phyloP scores from a whole-genome alignment of 2,888 invertebrate species.

The Leucania comma region DNA sequence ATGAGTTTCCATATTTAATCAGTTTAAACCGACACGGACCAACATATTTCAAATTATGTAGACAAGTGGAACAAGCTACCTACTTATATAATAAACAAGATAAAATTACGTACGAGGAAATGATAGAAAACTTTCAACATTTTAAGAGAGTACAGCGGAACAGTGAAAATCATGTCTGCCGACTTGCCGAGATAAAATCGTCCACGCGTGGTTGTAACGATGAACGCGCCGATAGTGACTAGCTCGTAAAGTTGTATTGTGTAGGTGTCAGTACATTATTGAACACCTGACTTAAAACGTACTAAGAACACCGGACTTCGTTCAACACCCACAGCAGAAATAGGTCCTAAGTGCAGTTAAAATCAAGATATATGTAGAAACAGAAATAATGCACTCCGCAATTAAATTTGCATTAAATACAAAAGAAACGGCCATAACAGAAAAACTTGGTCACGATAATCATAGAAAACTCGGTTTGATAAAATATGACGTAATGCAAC shows the following conservation, averaged over 20 bases:
- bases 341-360: constrained; percentile 18
- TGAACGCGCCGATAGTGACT: constrained; percentile 71
- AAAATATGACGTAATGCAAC: constrained; percentile 40
- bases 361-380: not conserved
- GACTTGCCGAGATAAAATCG: constrained; percentile 70
- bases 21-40: constrained; percentile 42
- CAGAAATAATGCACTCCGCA: constrained; percentile 18
- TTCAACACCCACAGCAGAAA: constrained; percentile 45
- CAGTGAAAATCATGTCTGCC: constrained; percentile 67
- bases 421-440: constrained; percentile 34
- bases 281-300: constrained; percentile 71
- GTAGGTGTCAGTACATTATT: constrained; percentile 64
- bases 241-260: constrained; percentile 61
- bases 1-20: constrained; percentile 72
- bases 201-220: constrained; percentile 61
- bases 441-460: constrained; percentile 38
- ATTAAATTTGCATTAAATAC: constrained; percentile 39
- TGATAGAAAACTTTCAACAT: constrained; percentile 44
- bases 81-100: constrained; percentile 50
- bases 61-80: constrained; percentile 39
- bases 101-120: constrained; percentile 53
- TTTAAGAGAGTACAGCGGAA: constrained; percentile 62
- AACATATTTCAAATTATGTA: constrained; percentile 33
- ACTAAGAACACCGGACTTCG: constrained; percentile 41
- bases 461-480: constrained; percentile 31